A percentile compares a stretch with the other conserved stretches of the same genome.
Evolutionary conservation across 2,888 invertebrate species (phyloP).

Genomic region (Timandra comae): DNA sequence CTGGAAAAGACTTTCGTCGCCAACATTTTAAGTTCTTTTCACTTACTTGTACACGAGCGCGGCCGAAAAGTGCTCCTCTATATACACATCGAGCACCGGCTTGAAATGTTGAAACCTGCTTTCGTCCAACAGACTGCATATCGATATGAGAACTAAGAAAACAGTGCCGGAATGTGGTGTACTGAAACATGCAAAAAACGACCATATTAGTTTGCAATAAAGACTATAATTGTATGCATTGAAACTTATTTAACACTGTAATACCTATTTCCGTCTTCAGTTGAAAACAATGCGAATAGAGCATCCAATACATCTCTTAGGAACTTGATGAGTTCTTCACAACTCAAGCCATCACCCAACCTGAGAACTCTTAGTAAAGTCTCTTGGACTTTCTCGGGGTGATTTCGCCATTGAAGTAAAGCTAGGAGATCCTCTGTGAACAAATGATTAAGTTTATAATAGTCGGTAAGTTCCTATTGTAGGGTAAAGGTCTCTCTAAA

Average conservation of each 20-base stretch:
- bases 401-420: slow-evolving; percentile 93
- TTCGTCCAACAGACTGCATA: slow-evolving; percentile 92
- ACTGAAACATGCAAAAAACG: slow-evolving; percentile 42
- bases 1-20: no score
- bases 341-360: slow-evolving; percentile 87
- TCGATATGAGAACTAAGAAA: slow-evolving; percentile 93
- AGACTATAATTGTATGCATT: no score
- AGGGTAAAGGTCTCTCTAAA: no score
- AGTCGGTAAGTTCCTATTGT: no score
- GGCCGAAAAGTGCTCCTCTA: slow-evolving; percentile 95
- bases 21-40: no score
- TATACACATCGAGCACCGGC: slow-evolving; percentile 95
- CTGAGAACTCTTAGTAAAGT: slow-evolving; percentile 88
- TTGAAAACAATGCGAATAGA: slow-evolving; percentile 94
- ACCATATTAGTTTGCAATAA: background rate
- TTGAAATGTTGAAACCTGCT: slow-evolving; percentile 95
- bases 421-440: slow-evolving; percentile 88
- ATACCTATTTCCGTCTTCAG: slow-evolving; percentile 90
- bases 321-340: slow-evolving; percentile 96
- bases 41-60: slow-evolving; percentile 94
- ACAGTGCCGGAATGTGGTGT: slow-evolving; percentile 93
- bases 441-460: slow-evolving; percentile 3
- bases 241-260: no score
- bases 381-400: slow-evolving; percentile 90
- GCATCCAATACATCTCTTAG: slow-evolving; percentile 96